Conservation (phyloP, 2,113 vertebrate species). For the Oreocharis arfaki region DNA sequence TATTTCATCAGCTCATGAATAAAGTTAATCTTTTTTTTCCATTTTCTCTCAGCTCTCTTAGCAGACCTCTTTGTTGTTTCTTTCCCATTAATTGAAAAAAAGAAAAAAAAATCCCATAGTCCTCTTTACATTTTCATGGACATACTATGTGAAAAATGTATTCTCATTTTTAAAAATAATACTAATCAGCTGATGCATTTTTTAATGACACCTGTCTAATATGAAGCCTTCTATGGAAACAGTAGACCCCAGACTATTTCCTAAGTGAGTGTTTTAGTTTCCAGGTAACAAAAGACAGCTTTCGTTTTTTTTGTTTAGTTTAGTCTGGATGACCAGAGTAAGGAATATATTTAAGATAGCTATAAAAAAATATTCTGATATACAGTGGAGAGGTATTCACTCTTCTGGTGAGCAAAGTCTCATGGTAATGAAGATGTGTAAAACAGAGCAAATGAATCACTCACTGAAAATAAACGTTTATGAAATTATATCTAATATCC, state of each 20-base stretch:
- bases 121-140: neutral
- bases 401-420: neutral
- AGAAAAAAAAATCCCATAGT: accelerated
- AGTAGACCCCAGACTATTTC: neutral
- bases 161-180: neutral
- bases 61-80: neutral
- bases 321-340: neutral
- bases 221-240: neutral
- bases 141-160: neutral
- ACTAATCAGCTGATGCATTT: neutral
- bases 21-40: neutral
- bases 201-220: neutral
- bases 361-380: neutral
- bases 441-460: neutral
- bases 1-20: neutral
- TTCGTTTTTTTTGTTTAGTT: neutral
- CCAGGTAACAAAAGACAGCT: neutral
- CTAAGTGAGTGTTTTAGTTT: neutral
- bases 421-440: neutral
- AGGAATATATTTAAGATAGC: neutral
- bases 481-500: neutral
- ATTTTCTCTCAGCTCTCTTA: neutral
- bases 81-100: neutral
- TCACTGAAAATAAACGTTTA: neutral
- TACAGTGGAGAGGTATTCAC: neutral